Conservation (phyloP, 2,113 vertebrate genomes). For the Raja brachyura region DNA sequence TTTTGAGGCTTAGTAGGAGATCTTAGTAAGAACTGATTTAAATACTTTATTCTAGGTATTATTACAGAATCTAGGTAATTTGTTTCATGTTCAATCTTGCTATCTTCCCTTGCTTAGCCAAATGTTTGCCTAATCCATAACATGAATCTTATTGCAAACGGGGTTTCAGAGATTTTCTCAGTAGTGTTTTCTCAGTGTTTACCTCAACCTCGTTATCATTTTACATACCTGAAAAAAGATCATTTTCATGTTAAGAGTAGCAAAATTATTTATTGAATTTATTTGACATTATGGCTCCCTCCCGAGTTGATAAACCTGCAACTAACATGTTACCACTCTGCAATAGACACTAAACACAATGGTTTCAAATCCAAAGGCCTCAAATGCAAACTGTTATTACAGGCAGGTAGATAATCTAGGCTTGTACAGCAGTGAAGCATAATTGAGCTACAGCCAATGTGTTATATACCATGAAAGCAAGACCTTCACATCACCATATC, state of each 20-base stretch:
- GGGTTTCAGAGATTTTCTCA: no score
- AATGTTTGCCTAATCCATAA: no score
- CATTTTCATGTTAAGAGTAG: no score
- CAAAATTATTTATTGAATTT: neutral
- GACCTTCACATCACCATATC: no score
- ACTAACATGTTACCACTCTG: neutral
- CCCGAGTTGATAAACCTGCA: neutral
- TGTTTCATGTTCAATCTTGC: no score
- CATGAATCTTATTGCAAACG: no score
- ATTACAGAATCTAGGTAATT: neutral
- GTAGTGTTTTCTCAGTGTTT: no score
- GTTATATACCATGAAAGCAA: no score
- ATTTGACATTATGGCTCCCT: neutral
- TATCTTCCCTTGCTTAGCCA: no score
- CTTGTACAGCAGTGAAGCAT: neutral
- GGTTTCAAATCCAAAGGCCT: neutral
- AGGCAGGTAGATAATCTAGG: neutral
- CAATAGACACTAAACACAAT: neutral
- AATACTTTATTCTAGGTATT: neutral
- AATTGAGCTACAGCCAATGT: no score
- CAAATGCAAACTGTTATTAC: neutral
- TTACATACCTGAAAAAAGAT: neutral
- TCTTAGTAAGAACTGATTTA: neutral
- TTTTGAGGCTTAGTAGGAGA: neutral
- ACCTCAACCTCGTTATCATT: neutral